Evolutionary conservation across 1,140 invertebrate species (phyloP), one percentile per base, ranked within the genome.

Genomic region (Hylaeus volcanicus): DNA sequence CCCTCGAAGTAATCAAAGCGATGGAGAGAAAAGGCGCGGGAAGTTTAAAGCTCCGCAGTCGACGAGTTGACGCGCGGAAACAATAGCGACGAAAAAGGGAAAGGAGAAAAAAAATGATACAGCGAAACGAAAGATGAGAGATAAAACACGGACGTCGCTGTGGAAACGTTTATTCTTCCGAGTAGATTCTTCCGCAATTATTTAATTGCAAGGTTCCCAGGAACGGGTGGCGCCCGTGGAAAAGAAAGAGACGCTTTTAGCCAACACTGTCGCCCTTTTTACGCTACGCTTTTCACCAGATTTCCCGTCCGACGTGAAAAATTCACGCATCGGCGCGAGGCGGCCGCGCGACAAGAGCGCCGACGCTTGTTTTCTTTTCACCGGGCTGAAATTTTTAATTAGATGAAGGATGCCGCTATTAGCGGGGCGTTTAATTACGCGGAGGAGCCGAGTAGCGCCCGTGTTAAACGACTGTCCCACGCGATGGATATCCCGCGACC

Each of bases 1-100:
- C 43, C 41, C 63, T 51, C 64, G 68, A 74, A 79, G 69, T 63
- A 60, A 79, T 74, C 75, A 82, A 72, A 79, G 74, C 60, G 70
- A 80, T 80, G 66, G n/a, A 12, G 37, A 51, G 70, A 75, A 64
- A 80, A 48, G 37, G 37, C 65, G 45, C 53, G 76, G 51, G 51
- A 74, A 68, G 48, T 71, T 75, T 71, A 55, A 78, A 82, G 81
- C 53, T 37, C 26, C 26, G 26, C 11, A 39, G 14, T 71, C 2
- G 6, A 73, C 73, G 48, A 39, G 15, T 26, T 53, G 56, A 11
- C n/a, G 45, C 55, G 43, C 15, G 51, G 26, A 51, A 51, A 51
- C 51, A 51, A 51, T 11, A 8, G 51, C n/a, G 60, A 12, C 26
- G 12, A n/a, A 3, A 0, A 43, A 51, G 37, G 37, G 15, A 65